Conservation (phyloP, 2,888 invertebrate species). For the Nemoura dubitans region DNA sequence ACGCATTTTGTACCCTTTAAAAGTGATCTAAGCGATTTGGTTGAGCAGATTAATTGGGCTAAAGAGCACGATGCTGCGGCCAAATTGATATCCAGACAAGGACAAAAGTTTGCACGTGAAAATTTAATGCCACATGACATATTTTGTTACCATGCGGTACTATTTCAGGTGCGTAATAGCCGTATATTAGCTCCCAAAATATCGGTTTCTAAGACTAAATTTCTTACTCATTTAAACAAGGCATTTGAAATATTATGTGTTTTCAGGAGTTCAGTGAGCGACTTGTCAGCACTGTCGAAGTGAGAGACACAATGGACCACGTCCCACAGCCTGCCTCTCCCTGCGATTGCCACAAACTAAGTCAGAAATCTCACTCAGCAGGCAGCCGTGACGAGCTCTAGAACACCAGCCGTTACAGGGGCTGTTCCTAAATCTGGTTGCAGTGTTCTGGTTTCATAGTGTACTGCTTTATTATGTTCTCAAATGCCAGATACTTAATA, state of each 20-base stretch:
- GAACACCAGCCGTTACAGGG: not conserved
- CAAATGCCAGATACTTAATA: too few species aligned
- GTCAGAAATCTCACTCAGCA: not conserved
- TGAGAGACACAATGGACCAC: slow-evolving; percentile 72
- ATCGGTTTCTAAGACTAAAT: too few species aligned
- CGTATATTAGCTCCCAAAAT: too few species aligned
- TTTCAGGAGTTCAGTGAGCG: slow-evolving; percentile 77
- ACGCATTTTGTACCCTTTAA: slow-evolving; percentile 87
- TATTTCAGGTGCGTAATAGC: slow-evolving; percentile 67
- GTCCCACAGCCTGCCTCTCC: slow-evolving; percentile 62
- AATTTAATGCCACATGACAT: slow-evolving; percentile 85
- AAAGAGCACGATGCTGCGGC: slow-evolving; percentile 75
- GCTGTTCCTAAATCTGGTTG: too few species aligned
- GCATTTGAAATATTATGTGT: too few species aligned
- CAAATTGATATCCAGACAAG: slow-evolving; percentile 71
- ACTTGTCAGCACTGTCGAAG: slow-evolving; percentile 65
- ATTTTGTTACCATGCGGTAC: slow-evolving; percentile 84
- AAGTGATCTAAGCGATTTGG: slow-evolving; percentile 80
- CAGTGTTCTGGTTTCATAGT: too few species aligned
- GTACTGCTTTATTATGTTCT: too few species aligned
- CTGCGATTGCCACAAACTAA: slow-evolving; percentile 42
- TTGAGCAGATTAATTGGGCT: slow-evolving; percentile 82
- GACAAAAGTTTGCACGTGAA: slow-evolving; percentile 75
- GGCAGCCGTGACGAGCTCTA: slow-evolving; percentile 16
- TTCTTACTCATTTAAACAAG: too few species aligned